Base-by-base conservation (phyloP, 2,888 invertebrate genomes). In the Limnephilus rhombicus region DNA sequence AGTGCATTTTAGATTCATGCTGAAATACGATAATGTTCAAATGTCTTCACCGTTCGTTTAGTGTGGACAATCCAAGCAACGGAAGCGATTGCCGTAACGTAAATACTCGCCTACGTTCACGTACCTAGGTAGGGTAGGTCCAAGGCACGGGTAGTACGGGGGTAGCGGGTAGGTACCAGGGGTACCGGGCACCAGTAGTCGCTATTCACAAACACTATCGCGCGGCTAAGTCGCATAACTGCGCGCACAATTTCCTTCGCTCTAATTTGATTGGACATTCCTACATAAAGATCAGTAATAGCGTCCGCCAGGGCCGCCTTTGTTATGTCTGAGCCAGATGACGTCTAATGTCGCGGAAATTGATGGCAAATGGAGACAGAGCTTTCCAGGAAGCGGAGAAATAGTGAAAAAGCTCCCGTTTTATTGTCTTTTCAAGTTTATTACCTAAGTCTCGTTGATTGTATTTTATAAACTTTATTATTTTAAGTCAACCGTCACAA, bases 231-330 rank as follows among this genome's bases (percentile, higher is more conserved):
- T 90, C 91, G 87, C 92, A 91, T 92, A 90, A 91, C 90, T 89
- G 91, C 80, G 92, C 91, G 92, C 86, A 92, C 92, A 91, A 92
- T 92, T 92, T 92, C 91, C 92, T 92, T 91, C 91, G 92, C 91
- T 92, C 90, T 91, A 91, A 92, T 92, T 92, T 92, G 92, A 92
- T 92, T 92, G 92, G 92, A 92, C 92, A 92, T 92, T 92, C 91
- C 92, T 90, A 91, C 91, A 92, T 92, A 92, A 92, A 92, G 92
- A 92, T 92, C 92, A 90, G 92, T 86, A 91, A 92, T 92, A 91
- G 92, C 90, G 91, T 37, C 86, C 68, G 88, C 80, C 88, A 88
- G 88, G 88, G 88, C 88, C 34, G 88, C 68, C 88, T 88, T 49
- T 90, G 85, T 80, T 85, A 85, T 68, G 89, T 89, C 89, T 89